These are phyloP conservation scores for Psittacula echo DNA, from an alignment of 2,797 vertebrate genomes.

Conservation along the genomic window DNA sequence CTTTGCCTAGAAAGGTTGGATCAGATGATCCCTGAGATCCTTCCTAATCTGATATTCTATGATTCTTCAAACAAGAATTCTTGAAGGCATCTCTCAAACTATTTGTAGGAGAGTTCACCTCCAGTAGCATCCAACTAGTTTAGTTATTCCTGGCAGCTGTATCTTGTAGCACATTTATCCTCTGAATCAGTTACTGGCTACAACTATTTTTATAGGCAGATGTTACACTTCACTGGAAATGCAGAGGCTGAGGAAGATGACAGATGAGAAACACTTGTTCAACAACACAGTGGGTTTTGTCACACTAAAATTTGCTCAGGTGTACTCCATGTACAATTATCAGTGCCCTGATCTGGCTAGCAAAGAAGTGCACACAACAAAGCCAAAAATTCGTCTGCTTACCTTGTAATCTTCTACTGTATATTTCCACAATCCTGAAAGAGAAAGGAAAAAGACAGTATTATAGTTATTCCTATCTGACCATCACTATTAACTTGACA, in stretches of 20 bases:
- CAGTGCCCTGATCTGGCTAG: not conserved
- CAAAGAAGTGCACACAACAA: not conserved
- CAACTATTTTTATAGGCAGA: not conserved
- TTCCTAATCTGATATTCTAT: not conserved
- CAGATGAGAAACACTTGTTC: not conserved
- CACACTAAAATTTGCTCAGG: not conserved
- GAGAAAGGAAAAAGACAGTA: not conserved
- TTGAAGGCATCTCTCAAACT: not conserved
- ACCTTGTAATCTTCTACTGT: slow-evolving; percentile 97
- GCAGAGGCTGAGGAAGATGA: not conserved
- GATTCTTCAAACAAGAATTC: not conserved
- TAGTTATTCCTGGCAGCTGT: not conserved
- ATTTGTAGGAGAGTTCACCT: not conserved
- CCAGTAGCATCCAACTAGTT: not conserved
- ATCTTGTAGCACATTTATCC: not conserved
- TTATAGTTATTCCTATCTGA: not conserved
- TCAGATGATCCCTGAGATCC: not conserved
- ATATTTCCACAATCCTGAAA: slow-evolving; percentile 96
- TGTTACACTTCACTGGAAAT: not conserved
- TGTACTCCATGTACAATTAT: accelerated
- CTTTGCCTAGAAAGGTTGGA: not conserved
- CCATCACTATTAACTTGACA: not conserved
- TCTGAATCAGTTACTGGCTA: not conserved
- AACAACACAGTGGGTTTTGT: not conserved
- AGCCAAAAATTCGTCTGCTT: not conserved